Base-by-base conservation (phyloP, 2,113 vertebrate species). In the Bos indicus region DNA sequence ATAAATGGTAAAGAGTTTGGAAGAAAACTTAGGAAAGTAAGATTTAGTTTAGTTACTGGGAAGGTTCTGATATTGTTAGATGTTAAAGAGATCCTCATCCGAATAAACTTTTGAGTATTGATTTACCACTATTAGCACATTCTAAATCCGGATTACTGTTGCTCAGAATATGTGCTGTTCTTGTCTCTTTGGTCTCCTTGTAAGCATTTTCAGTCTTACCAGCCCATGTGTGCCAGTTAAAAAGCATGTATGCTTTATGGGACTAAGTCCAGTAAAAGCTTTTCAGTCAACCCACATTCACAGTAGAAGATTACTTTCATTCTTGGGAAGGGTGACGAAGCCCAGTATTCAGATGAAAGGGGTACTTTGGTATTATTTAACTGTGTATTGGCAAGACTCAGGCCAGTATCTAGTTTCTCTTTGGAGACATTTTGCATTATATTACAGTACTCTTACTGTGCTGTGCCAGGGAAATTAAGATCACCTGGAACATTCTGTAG, bases 351-450 rank as follows among this genome's bases (percentile, higher is more conserved):
- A 82, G 96, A 97, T 91, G 95, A 97, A 98, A 98, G 95, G 85
- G 59, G 88, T 91, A 93, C 85, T 98, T 98, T 93, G 94, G 94
- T 94, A 93, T 97, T 97, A 97, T 98, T 97, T 97, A 96, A 90
- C 97, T 84, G 56, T 95, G 94, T 89, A 88, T 95, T 98, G 98
- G 97, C 97, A 97, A 85, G 93, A 91, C 83, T 94, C 52, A 83
- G 67, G 59, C 67, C 78, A 94, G 94, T 97, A 95, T 98, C 98
- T 97, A 46, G 94, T 98, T 98, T 98, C 97, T 96, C 93, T 98
- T 97, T 94, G 90, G 97, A 98, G 97, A 93, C 91, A 92, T 97
- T 97, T 96, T 98, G 95, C 96, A 89, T 98, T 98, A 94, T 97
- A 91, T 98, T 97, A 98, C 97, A 98, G 96, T 98, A 90, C 91